Evolutionary conservation across 1,140 invertebrate genomes (phyloP), one percentile per base, ranked within the genome.

Genomic region (Conus ventricosus): DNA sequence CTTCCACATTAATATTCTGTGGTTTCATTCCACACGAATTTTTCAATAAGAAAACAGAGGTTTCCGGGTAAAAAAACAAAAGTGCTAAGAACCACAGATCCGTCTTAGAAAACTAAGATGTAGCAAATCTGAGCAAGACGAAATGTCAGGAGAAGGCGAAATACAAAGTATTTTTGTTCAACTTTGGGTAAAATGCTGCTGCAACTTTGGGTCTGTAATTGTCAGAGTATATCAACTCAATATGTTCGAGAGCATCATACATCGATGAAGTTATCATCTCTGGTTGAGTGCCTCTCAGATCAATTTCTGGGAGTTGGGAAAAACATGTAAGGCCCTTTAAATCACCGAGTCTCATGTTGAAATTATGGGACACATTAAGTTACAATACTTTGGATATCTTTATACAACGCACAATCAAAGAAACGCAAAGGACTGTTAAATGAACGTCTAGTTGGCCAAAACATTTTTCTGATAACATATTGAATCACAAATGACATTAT

Each of bases 41-140:
- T 39, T 87, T 89, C 17, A 88, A 23, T 10, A 91, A 88, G 51
- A 89, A 89, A 23, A 39, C 51, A 39, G 88, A 63, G 25, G 81
- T 92, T 92, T 55, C 92, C 92, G 53, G n/a, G n/a, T n/a, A n/a
- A n/a, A n/a, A n/a, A n/a, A n/a, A n/a, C n/a, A 55, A 20, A 20
- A 90, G 23, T 39, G 87, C 91, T 1, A 91, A 83, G n/a, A 91
- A 60, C 91, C 90, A 92, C 27, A 92, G 75, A 75, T 80, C 1
- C 88, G 63, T 15, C 84, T 54, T 0, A 60, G 13, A n/a, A 85
- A 11, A 25, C 81, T 76, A 53, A 76, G 76, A 17, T 80, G 39
- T 5, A 92, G 88, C 23, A 92, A 80, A 63, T 92, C 85, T 17
- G 57, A 81, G 85, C 90, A 92, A 5, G 89, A 90, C 1, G 91